Conservation (phyloP, 2,113 vertebrate species). For the Neofelis nebulosa region DNA sequence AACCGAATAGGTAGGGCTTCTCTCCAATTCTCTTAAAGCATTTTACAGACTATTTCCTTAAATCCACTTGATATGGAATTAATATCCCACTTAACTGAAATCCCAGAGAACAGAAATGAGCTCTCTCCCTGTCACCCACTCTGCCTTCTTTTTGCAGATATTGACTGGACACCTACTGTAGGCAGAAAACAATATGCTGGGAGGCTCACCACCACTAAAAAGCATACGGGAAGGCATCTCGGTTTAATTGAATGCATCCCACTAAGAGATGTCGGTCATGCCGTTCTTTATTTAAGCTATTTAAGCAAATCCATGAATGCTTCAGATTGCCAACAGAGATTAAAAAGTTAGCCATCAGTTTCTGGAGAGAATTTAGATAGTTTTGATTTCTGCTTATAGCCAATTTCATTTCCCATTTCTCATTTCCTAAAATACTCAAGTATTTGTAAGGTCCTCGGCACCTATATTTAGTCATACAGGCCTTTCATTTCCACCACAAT, state of each 20-base stretch:
- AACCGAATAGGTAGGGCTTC: background rate
- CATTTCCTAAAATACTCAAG: background rate
- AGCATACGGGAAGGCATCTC: background rate
- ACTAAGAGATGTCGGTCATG: background rate
- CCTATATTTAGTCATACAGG: conserved; percentile 2
- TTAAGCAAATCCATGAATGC: conserved; percentile 8
- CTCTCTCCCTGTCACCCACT: background rate
- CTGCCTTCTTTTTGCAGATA: background rate
- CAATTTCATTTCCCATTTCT: conserved; percentile 62
- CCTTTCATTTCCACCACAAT: conserved; percentile 18
- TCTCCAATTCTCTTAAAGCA: background rate
- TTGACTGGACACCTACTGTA: background rate
- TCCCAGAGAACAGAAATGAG: background rate
- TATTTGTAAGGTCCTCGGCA: background rate
- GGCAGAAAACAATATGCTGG: background rate
- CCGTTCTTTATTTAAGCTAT: background rate
- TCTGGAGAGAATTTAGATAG: conserved; percentile 48
- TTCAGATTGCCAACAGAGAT: background rate
- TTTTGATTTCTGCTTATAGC: conserved; percentile 63
- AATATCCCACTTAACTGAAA: background rate
- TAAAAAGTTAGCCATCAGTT: conserved; percentile 14
- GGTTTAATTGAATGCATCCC: background rate
- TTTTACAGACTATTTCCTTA: background rate
- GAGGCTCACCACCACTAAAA: background rate
- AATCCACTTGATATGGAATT: background rate